A percentile compares a stretch with the other conserved stretches of the same genome.
Conservation (phyloP, 2,113 vertebrate species). For the Tringa solitaria region DNA sequence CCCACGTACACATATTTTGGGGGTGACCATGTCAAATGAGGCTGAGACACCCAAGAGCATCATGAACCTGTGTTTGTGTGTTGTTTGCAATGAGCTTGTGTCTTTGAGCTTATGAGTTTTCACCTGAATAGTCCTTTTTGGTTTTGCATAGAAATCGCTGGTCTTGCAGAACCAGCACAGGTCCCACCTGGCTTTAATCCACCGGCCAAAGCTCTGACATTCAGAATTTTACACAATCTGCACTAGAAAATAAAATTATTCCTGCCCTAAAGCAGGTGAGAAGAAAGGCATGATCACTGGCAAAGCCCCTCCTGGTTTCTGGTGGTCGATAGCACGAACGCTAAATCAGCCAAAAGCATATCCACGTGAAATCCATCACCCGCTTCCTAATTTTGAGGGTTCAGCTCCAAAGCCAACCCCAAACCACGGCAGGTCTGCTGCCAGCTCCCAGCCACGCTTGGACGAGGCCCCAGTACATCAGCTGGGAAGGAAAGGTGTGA, state of each 20-base stretch:
- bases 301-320: not conserved
- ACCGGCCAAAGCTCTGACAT: not conserved
- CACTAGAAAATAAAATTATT: not conserved
- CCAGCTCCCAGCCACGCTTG: not conserved
- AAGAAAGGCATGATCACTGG: not conserved
- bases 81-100: not conserved
- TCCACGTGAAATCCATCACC: not conserved
- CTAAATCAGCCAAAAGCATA: not conserved
- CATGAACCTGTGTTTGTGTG: not conserved
- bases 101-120: not conserved
- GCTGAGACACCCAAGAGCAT: not conserved
- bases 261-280: not conserved
- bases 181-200: not conserved
- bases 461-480: not conserved
- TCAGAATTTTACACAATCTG: not conserved
- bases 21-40: not conserved
- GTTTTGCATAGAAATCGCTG: not conserved
- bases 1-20: not conserved
- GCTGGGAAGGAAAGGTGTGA: not conserved
- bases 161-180: not conserved
- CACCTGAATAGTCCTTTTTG: not conserved
- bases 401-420: not conserved
- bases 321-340: fast-evolving
- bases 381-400: not conserved
- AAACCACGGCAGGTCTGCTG: fast-evolving